Base-by-base conservation (phyloP, 2,797 vertebrate genomes). In the Melanogrammus aeglefinus region DNA sequence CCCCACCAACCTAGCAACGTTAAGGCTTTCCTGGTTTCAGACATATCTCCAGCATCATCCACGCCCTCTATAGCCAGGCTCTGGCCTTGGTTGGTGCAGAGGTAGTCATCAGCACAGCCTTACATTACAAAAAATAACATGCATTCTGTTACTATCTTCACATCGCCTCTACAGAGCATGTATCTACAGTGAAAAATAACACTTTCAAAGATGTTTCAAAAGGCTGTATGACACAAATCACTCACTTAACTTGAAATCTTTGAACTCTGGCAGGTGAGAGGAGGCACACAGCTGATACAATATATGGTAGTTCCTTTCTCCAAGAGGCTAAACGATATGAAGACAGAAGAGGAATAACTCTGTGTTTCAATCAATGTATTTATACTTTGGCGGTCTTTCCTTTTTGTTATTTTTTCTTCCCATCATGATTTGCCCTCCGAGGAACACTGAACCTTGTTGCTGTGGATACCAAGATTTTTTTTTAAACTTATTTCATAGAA, bases 271-370 rank as follows among this genome's bases (percentile, higher is more conserved):
- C 84, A 97, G 87, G 81, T 96, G 92, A 81, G 96, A 95, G 74
- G 96, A 99, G 82, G 97, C 97, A 93, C 98, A 99, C 41, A 99
- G 94, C 78, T 99, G 98, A 89, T 99, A 99, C 92, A 99, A 99
- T 86, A 99, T 96, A 78, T 99, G 98, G 83, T 99, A 99, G 92
- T 99, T 99, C 88, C 98, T 96, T 92, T 99, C 98, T 77, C 95
- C 93, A 73, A 93, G 92, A 80, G 97, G 95, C 98, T 99, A 90
- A 87, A 93, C 90, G 86, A 86, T 83, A 81, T 82, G 69, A 8
- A 89, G 74, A 85, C 4, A 78, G 1, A 82, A 51, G 27, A 41
- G 10, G 80, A 79, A 79, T 3, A 7, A 4, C 2, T 5, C 8
- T 73, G 2, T 1, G 70, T 31, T 41, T 44, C 16, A 47, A 74